Base-by-base conservation (phyloP, 35 echinoderm and acorn worm species). In the Stichopus chloronotus region DNA sequence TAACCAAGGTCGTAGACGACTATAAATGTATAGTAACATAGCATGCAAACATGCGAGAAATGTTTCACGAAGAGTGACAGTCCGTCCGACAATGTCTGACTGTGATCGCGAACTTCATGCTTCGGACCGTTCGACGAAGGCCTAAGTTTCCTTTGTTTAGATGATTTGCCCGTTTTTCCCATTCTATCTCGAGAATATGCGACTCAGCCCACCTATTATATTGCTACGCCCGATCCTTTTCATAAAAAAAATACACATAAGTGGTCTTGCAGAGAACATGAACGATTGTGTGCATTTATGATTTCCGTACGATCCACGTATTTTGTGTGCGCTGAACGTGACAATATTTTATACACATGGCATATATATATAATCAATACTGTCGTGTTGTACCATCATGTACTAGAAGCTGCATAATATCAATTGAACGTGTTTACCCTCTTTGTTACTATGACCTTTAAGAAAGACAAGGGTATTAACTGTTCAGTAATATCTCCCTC, bases 1-100 rank as follows among this genome's bases (percentile, higher is more conserved):
- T 58, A 14, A 17, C 5, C 23, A 8, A 85, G 57, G 58, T 85
- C 82, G 58, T 85, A 85, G 11, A 55, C 8, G 17, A 5, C 52
- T 9, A 85, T 23, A 85, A 56, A 85, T 12, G 58, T 53, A 58
- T 85, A 85, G 52, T 85, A 85, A 74, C 69, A 74, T 4, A 74
- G 22, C 7, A 74, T 4, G 7, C 13, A 7, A 74, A 74, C n/a
- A 20, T 74, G 56, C 57, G 9, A 58, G 20, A 85, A 58, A 58
- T 23, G 8, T 19, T 56, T 12, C 20, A 59, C 17, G 20, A 16
- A 59, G 19, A 85, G 54, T 21, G 69, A n/a, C 19, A 0, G 19
- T 74, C 69, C 69, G 30, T 43, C 30, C 30, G 30, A 43, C 30
- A 1, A 65, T 14, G 61, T 8, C 61, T 4, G 4, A n/a, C 22